Percentiles rank a stretch among this genome's conserved stretches.
These are phyloP conservation scores for Alectoris magna DNA, from an alignment of 2,797 vertebrate genomes.

Conservation along the genomic window DNA sequence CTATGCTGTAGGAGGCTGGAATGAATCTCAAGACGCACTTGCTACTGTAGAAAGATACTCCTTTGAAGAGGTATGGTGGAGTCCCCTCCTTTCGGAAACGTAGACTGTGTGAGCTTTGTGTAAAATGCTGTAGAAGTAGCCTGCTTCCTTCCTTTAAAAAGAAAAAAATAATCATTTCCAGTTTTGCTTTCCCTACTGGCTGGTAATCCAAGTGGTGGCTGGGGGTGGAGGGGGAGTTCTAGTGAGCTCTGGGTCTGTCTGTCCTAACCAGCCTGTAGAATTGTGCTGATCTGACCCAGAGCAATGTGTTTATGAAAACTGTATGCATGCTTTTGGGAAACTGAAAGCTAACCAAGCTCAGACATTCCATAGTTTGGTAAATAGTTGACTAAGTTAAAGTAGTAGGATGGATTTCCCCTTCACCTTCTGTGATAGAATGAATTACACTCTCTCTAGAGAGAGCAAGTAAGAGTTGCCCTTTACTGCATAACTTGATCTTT, in stretches of 20 bases:
- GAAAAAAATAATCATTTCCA: not conserved
- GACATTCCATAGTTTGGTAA: not conserved
- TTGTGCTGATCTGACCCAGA: not conserved
- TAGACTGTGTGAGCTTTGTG: not conserved
- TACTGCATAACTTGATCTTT: not conserved
- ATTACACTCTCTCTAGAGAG: not conserved
- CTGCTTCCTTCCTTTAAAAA: not conserved
- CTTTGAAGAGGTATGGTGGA: conserved; percentile 88
- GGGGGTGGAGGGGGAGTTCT: not conserved
- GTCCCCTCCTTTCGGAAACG: not conserved
- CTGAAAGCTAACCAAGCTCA: not conserved
- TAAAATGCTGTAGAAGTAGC: not conserved
- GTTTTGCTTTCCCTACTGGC: not conserved
- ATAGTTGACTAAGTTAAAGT: not conserved
- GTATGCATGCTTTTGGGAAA: not conserved
- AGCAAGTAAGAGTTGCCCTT: not conserved
- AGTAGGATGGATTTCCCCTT: not conserved
- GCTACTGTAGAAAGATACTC: conserved; percentile 95
- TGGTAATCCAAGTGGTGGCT: not conserved
- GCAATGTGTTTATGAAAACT: not conserved
- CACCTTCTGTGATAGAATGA: not conserved
- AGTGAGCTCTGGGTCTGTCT: not conserved
- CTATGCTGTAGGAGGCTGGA: conserved; percentile 96
- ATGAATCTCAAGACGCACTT: conserved; percentile 92
- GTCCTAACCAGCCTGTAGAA: not conserved